Conservation (phyloP, 1,140 invertebrate genomes). For the Drosophila parvula region DNA sequence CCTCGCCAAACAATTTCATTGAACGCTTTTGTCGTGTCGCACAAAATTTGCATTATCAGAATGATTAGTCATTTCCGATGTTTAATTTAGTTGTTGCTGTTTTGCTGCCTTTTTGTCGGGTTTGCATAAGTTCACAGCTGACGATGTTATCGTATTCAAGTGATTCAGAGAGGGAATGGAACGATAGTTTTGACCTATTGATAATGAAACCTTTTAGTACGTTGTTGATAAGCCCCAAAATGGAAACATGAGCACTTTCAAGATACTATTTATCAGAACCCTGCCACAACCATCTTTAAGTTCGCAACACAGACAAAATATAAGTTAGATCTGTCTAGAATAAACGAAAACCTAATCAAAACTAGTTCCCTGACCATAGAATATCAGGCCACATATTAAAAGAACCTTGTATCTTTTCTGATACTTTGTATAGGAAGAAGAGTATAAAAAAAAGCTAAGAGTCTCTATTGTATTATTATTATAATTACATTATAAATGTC, state of each 20-base stretch:
- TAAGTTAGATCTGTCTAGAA: background rate
- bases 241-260: constrained; percentile 2
- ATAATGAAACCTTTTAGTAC: constrained; percentile 27
- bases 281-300: background rate
- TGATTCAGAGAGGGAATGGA: background rate
- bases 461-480: no score
- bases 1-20: constrained; percentile 4
- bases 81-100: background rate
- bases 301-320: background rate
- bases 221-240: constrained; percentile 28
- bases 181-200: constrained; percentile 20
- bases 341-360: background rate
- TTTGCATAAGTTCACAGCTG: constrained; percentile 22
- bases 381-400: no score
- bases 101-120: background rate
- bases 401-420: no score
- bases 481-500: no score
- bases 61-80: constrained; percentile 22
- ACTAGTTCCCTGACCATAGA: background rate
- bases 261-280: constrained; percentile 1
- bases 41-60: constrained; percentile 16
- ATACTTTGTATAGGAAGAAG: no score
- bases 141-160: background rate
- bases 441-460: no score
- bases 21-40: background rate